Percentiles rank a stretch among this genome's conserved stretches.
Conservation (phyloP, 2,888 invertebrate species). For the Lasioglossum pauxillum region DNA sequence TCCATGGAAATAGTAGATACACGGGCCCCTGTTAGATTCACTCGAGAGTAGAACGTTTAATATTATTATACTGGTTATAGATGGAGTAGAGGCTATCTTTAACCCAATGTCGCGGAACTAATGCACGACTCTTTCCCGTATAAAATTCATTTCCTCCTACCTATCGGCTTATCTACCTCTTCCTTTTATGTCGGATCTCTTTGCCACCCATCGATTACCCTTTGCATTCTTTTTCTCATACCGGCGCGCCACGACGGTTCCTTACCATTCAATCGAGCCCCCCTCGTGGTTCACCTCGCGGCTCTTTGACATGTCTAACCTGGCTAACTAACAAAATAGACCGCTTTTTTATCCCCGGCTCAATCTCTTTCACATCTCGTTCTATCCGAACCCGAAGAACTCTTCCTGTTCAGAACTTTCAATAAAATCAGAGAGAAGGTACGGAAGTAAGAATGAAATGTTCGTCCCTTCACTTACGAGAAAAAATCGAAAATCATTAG, state of each 20-base stretch:
- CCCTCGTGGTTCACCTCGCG: conserved; percentile 20
- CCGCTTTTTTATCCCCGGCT: not conserved
- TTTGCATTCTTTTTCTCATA: conserved; percentile 50
- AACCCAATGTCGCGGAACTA: conserved; percentile 67
- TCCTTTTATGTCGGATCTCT: conserved; percentile 55
- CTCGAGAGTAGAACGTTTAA: conserved; percentile 22
- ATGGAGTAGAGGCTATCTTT: conserved; percentile 37
- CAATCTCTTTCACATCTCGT: conserved; percentile 15
- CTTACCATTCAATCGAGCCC: conserved; percentile 42
- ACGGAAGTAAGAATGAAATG: not conserved
- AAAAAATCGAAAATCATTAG: not conserved
- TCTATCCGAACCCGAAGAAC: not conserved
- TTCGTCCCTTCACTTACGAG: not conserved
- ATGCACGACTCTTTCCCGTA: conserved; percentile 53
- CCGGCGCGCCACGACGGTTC: conserved; percentile 35
- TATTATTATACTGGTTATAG: conserved; percentile 23
- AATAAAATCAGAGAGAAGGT: conserved; percentile 10
- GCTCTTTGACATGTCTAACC: conserved; percentile 52
- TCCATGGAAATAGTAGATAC: not conserved
- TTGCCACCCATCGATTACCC: conserved; percentile 58
- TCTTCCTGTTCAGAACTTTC: not conserved
- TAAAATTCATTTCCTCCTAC: conserved; percentile 68
- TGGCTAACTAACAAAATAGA: conserved; percentile 59
- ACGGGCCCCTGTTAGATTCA: not conserved
- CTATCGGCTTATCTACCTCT: conserved; percentile 61